These are phyloP conservation scores for Merodon equestris DNA, from an alignment of 2,888 invertebrate genomes.

Conservation along the genomic window DNA sequence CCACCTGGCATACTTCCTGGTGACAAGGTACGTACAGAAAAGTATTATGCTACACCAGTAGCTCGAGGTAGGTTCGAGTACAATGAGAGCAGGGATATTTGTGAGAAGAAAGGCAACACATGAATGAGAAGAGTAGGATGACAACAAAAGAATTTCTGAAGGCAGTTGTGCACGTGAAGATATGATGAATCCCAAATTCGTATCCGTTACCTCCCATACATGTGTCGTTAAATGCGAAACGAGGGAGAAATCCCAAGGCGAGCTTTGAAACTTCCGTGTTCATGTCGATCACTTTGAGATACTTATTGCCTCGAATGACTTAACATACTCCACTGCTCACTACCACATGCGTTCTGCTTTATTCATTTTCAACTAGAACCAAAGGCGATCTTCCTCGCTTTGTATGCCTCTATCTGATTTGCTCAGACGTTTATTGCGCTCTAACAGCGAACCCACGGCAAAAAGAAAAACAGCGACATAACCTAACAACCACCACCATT, in stretches of 20 bases:
- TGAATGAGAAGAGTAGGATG: conserved; percentile 3
- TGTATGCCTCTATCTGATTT: conserved; percentile 52
- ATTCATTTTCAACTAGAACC: background rate
- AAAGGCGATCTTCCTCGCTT: conserved; percentile 13
- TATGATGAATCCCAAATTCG: too few species aligned
- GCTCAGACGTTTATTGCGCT: conserved; percentile 63
- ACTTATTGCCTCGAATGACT: too few species aligned
- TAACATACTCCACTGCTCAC: too few species aligned
- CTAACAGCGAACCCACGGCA: conserved; percentile 35
- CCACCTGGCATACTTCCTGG: conserved; percentile 83
- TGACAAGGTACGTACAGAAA: conserved; percentile 81
- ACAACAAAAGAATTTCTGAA: too few species aligned
- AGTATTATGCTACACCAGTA: too few species aligned
- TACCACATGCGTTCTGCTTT: background rate
- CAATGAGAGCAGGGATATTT: background rate
- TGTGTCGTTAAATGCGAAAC: too few species aligned
- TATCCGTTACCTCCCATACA: too few species aligned
- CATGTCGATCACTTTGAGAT: too few species aligned
- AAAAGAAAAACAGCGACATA: conserved; percentile 42
- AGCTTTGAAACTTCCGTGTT: too few species aligned
- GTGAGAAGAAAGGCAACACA: background rate
- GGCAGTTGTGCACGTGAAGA: too few species aligned
- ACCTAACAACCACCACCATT: conserved; percentile 21
- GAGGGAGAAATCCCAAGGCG: too few species aligned
- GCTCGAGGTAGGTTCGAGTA: background rate